Conservation (phyloP, 2,888 invertebrate genomes). For the Apamea anceps region DNA sequence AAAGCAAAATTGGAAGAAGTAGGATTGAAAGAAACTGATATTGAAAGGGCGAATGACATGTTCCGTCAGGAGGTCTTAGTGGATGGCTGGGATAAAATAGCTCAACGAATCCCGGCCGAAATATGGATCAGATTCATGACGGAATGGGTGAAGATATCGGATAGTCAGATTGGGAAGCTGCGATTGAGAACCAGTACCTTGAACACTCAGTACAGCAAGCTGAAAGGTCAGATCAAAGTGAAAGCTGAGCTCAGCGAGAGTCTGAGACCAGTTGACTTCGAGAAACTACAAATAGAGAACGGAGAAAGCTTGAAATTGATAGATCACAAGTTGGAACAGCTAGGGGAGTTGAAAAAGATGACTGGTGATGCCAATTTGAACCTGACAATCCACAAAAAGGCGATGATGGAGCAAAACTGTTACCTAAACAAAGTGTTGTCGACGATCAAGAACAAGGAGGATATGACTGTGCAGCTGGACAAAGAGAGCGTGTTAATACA, state of each 20-base stretch:
- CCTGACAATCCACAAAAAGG: constrained; percentile 89
- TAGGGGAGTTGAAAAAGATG: constrained; percentile 90
- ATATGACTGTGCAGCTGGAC: constrained; percentile 82
- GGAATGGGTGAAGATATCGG: constrained; percentile 90
- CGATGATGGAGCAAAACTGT: constrained; percentile 87
- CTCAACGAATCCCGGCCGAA: constrained; percentile 91
- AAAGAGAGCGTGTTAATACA: constrained; percentile 81
- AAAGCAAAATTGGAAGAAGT: constrained; percentile 90
- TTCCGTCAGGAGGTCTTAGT: constrained; percentile 89
- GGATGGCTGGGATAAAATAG: constrained; percentile 90
- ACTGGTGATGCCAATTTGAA: constrained; percentile 90
- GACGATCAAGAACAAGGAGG: constrained; percentile 81
- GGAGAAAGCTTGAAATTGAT: constrained; percentile 86
- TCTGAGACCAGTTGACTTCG: constrained; percentile 91
- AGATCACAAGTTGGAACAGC: constrained; percentile 88
- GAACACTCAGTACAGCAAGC: constrained; percentile 88
- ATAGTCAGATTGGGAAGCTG: constrained; percentile 90
- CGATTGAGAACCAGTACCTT: constrained; percentile 90
- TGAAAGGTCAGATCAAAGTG: constrained; percentile 88
- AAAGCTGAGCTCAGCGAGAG: constrained; percentile 91
- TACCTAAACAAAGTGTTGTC: constrained; percentile 83
- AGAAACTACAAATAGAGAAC: constrained; percentile 91
- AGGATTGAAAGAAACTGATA: constrained; percentile 86
- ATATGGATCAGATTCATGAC: constrained; percentile 91
- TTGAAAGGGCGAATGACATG: constrained; percentile 83